Evolutionary conservation across 2,113 vertebrate species (phyloP), one percentile per base, ranked within the genome.

Genomic region (Fregata magnificens): DNA sequence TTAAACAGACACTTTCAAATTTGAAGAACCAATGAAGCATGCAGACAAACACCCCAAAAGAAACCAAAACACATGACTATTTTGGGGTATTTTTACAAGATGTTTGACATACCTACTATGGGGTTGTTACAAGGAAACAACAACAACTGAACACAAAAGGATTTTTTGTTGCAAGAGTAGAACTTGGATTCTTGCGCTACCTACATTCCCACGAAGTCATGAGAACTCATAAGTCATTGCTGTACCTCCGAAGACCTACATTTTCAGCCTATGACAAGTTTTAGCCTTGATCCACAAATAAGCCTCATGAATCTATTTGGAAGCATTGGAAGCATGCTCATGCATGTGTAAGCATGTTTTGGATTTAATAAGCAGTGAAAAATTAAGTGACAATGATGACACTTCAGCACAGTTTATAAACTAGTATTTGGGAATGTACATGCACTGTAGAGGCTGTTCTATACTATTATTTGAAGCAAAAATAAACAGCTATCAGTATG

Each of bases 101-200:
- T 86, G 16, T 40, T 50, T 96, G 52, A 73, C 59, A 67, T 95
- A 63, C n/a, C 19, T 62, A 9, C 20, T 72, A 25, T 28, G 34
- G 13, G 38, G 36, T 94, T 83, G 91, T 87, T 95, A 73, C 21
- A 96, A 93, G 53, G 72, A 89, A 88, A 78, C 77, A 87, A 50
- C 31, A 94, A 81, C 32, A 90, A 53, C 53, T 70, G 34, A 86
- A 83, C 56, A 31, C 31, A 82, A 74, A 90, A 89, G 22, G 32
- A 84, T 28, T 65, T 45, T 89, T 95, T 90, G 19, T 82, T 92
- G 32, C 49, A 77, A 49, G 47, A 49, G 3, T 34, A 63, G 93
- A 77, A 59, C 73, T 77, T 73, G 13, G n/a, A 77, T 80, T 47
- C 22, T 82, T 78, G 17, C 67, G 72, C 24, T 94, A 80, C 45